Evolutionary conservation across 2,113 vertebrate genomes (phyloP), one percentile per base, ranked within the genome.

Genomic region (Cyanistes caeruleus): DNA sequence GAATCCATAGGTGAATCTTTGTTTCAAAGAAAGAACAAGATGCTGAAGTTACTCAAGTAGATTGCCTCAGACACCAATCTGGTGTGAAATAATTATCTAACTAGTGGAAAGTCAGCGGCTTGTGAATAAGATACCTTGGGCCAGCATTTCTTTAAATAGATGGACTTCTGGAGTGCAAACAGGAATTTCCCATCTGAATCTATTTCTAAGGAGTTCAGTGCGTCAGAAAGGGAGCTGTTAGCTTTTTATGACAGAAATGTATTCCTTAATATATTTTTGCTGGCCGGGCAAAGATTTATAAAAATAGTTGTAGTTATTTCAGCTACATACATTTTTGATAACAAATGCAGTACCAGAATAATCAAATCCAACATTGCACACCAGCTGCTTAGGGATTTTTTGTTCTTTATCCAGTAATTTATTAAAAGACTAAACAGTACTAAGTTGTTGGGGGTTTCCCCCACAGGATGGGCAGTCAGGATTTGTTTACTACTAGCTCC

Each of bases 341-440:
- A 85, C 58, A 87, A 92, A 49, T 72, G 33, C 30, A 58, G 51
- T 76, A 89, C 53, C 30, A 41, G 77, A 73, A 68, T 87, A 89
- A 87, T 74, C n/a, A 79, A 92, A 79, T 87, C 64, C 52, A 85
- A 17, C n/a, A 27, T 52, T 82, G n/a, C 70, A 64, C 59, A 62
- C 78, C 58, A 92, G 48, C 80, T 97, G 89, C 69, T 88, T 65
- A 72, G 43, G 49, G 63, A 63, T 76, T 93, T 87, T 63, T 80
- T 92, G 81, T 52, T 64, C 90, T 86, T 90, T 90, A 93, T 78
- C 77, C 58, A 68, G 86, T 83, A 84, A 92, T 93, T 81, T 92
- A 89, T 91, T 92, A 37, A 41, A 58, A 72, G 84, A 59, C 56
- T 84, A n/a, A 93, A 75, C 27, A 59, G 41, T 75, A 60, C 33